Base-by-base conservation (phyloP, 1,140 invertebrate genomes). In the Rhopalosiphum padi region DNA sequence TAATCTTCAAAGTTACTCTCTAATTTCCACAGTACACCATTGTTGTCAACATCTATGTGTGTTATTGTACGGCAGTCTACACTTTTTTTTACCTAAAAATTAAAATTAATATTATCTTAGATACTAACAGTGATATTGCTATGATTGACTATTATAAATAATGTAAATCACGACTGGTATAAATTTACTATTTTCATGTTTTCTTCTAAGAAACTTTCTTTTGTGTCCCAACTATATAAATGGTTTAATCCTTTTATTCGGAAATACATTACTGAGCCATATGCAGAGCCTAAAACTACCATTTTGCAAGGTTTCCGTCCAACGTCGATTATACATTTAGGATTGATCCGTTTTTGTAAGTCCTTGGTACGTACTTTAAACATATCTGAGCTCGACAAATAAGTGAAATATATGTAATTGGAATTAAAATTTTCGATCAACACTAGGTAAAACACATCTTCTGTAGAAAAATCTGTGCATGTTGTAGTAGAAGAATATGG, bases 1-100 rank as follows among this genome's bases (percentile, higher is more conserved):
- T 96, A 97, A 95, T 97, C 96, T 37, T 96, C 96, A 95, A 97
- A 96, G 94, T 97, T 97, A 94, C 96, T 96, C 94, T 97, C 96
- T 94, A 97, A 94, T 2, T 96, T 95, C 96, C 96, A 96, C 96
- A 97, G 96, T 25, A 96, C 95, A 23, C 94, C 94, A 94, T 96
- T 96, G 91, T 96, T 96, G 22, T 96, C 96, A 0, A 96, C 95
- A 51, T 96, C 95, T 0, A 96, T 96, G 94, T 96, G 96, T 0
- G 96, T 97, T 37, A 96, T 95, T 30, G 96, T 94, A 82, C 96
- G 95, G 94, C 96, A 96, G 9, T 96, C 96, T n/a, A 95, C 95
- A 46, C 96, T 96, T 30, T 96, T 96, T 93, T 96, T 96, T 11
- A 96, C 90, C 90, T 90, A 90, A 41, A 41, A 41, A 41, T 41